Conservation (phyloP, 2,113 vertebrate genomes). For the Tachysurus fulvidraco region DNA sequence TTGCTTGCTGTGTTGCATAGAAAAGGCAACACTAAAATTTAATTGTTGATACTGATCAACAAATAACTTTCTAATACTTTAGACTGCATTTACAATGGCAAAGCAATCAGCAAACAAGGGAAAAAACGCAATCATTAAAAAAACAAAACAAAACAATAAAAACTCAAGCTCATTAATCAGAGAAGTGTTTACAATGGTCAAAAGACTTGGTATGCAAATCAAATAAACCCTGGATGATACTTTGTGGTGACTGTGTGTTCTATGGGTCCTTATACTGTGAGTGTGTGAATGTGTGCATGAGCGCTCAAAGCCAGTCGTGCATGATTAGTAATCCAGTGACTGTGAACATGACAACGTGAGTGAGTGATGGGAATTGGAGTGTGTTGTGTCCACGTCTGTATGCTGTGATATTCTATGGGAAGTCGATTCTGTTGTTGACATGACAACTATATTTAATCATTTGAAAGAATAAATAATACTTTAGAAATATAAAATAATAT, state of each 20-base stretch:
- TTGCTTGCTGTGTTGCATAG: neutral
- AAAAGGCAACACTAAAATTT: neutral
- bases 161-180: neutral
- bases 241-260: neutral
- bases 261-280: neutral
- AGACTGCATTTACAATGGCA: neutral
- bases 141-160: neutral
- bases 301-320: neutral
- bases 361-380: neutral
- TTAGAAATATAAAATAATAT: conserved; percentile 6
- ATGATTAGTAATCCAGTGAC: neutral
- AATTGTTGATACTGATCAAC: neutral
- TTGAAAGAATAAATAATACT: neutral
- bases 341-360: neutral
- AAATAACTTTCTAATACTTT: neutral
- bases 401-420: neutral
- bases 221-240: neutral
- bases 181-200: neutral
- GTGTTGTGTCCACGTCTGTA: neutral
- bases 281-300: neutral
- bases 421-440: neutral
- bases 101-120: neutral
- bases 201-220: neutral
- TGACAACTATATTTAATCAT: neutral
- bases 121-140: neutral